These are phyloP conservation scores for Dendrophyllia cribrosa DNA, from an alignment of 64 coral and sea anemone species.

Conservation along the genomic window DNA sequence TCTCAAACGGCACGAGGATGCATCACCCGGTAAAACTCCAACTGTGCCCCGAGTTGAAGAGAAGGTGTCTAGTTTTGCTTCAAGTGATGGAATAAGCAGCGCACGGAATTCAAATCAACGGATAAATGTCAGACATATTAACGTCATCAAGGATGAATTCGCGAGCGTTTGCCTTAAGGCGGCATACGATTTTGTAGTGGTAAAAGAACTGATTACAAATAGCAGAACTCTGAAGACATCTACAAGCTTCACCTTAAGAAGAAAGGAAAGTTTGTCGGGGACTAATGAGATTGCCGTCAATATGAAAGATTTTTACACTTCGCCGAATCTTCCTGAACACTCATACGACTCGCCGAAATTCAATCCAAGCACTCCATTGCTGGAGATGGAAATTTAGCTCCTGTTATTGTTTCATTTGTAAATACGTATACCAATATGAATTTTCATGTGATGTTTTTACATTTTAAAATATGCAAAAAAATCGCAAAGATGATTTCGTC, in stretches of 20 bases:
- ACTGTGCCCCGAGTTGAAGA: not conserved
- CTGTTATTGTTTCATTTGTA: no score
- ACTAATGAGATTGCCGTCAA: conserved; percentile 2
- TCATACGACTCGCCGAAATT: not conserved
- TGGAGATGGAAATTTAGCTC: conserved; percentile 3
- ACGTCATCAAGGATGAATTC: not conserved
- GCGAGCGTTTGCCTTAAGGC: conserved; percentile 9
- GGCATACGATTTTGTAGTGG: conserved; percentile 1
- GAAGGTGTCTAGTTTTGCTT: not conserved
- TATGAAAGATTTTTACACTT: conserved; percentile 30
- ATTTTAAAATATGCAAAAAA: no score
- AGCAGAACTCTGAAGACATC: conserved; percentile 6
- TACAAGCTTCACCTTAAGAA: conserved; percentile 18
- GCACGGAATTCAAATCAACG: not conserved
- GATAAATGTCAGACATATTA: not conserved
- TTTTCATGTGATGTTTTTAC: no score
- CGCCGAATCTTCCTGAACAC: not conserved
- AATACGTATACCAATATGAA: not conserved
- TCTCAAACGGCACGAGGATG: not conserved
- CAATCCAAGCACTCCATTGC: not conserved
- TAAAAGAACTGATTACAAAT: conserved; percentile 23
- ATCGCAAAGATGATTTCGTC: no score
- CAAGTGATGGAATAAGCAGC: no score
- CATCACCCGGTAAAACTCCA: not conserved
- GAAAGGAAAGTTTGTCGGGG: conserved; percentile 6